Evolutionary conservation across 1,140 invertebrate genomes (phyloP), one percentile per base, ranked within the genome.

Genomic region (Euwallacea similis): DNA sequence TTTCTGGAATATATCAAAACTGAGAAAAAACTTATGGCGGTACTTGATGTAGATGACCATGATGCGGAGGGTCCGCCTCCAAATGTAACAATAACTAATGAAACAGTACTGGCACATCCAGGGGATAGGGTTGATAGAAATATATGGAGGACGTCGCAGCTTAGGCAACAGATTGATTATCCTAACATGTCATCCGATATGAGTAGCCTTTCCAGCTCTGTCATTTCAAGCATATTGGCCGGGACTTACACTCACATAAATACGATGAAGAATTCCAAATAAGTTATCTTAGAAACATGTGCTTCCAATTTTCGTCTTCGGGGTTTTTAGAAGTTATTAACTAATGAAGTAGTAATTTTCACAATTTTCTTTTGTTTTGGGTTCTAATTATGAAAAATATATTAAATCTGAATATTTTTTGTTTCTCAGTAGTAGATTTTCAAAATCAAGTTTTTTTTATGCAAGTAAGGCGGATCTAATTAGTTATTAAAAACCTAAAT

Each of bases 1-100:
- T 88, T 85, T 77, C 83, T 88, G 61, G 80, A 84, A 58, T 78
- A 82, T 46, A 77, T 79, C 11, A 75, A 79, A 63, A 81, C 77
- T 66, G 81, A 82, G 69, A 76, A 74, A 46, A 77, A 75, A 56
- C 56, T 73, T 33, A 66, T 72, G 41, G 71, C 71, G 7, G 72
- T 71, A 10, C 76, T 79, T 11, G 80, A 81, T 73, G 46, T 77
- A 13, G 79, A 81, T 67, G 79, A 78, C 50, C 74, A 76, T 41
- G 77, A 69, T 75, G 75, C 75, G 15, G 79, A 78, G 13, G 76
- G 81, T 42, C 81, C 81, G 21, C 79, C 81, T n/a, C 80, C 80
- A 10, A 77, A 71, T 55, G 70, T 76, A n/a, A 43, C 78, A 7
- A 70, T 77, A 44, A 66, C 66, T 7, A 63, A 59, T 10, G 78